Conservation (phyloP, 2,888 invertebrate species). For the Sarcophaga caerulescens region DNA sequence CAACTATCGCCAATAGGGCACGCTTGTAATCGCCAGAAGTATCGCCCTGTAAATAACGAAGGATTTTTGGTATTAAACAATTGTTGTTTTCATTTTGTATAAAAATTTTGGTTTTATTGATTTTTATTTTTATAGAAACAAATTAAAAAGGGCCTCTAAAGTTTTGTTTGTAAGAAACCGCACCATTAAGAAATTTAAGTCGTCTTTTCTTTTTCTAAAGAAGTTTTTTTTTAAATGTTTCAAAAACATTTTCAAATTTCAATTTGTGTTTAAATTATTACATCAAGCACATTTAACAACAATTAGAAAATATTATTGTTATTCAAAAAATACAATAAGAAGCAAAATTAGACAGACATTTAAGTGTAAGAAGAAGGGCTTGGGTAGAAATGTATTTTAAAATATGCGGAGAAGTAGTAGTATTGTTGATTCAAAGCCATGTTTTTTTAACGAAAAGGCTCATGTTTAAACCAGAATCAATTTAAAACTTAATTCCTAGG, state of each 20-base stretch:
- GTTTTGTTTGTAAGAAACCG: slow-evolving; percentile 29
- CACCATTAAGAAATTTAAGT: slow-evolving; percentile 2
- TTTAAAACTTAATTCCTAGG: too few relatives aligned
- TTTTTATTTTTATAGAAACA: slow-evolving; percentile 54
- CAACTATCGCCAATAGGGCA: slow-evolving; percentile 92
- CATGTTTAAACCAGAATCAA: too few relatives aligned
- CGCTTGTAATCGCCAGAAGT: slow-evolving; percentile 97
- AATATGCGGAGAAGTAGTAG: too few relatives aligned
- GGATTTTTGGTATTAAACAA: slow-evolving; percentile 69
- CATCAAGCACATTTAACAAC: slow-evolving; percentile 18
- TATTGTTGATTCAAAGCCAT: too few relatives aligned
- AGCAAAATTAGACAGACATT: background rate
- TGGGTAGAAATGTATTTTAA: background rate
- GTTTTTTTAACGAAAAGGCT: too few relatives aligned
- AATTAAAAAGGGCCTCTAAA: slow-evolving; percentile 16
- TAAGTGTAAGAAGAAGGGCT: background rate
- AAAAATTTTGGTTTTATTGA: slow-evolving; percentile 21
- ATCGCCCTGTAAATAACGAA: slow-evolving; percentile 88
- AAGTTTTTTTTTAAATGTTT: slow-evolving; percentile 17
- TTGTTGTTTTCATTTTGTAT: slow-evolving; percentile 52
- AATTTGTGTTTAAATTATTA: background rate
- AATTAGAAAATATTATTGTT: background rate
- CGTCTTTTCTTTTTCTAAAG: background rate
- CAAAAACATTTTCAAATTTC: slow-evolving; percentile 7
- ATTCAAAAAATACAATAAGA: background rate